Evolutionary conservation across 2,888 invertebrate genomes (phyloP).

Genomic region (Cremastinae sp.): DNA sequence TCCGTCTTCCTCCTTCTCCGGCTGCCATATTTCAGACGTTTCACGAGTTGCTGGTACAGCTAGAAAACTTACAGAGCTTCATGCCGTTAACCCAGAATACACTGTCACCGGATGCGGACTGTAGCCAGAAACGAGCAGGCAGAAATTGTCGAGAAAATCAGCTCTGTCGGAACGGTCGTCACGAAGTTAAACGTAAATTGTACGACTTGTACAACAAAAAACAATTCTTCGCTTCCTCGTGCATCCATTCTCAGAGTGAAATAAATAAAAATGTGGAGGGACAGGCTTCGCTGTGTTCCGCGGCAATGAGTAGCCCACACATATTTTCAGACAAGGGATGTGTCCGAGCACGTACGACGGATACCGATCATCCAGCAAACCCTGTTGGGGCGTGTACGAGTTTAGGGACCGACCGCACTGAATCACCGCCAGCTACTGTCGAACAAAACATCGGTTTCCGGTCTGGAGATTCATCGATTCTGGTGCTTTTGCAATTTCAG

Average conservation of each 20-base stretch:
- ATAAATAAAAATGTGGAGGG: conserved; percentile 1
- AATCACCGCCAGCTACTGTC: conserved; percentile 41
- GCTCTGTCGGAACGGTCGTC: conserved; percentile 33
- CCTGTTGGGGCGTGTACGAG: not conserved
- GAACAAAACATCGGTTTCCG: conserved; percentile 55
- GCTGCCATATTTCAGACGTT: conserved; percentile 44
- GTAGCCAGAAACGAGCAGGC: conserved; percentile 36
- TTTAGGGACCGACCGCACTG: conserved; percentile 13
- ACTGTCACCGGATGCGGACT: conserved; percentile 26
- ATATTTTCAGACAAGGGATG: conserved; percentile 26
- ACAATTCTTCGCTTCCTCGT: not conserved
- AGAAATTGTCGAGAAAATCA: conserved; percentile 30
- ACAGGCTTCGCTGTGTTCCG: not conserved
- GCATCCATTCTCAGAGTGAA: not conserved
- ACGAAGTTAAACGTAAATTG: conserved; percentile 12
- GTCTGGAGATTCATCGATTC: conserved; percentile 52
- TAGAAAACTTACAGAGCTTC: conserved; percentile 31
- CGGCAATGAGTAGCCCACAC: conserved; percentile 26
- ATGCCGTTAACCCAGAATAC: conserved; percentile 22
- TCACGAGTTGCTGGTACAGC: conserved; percentile 25
- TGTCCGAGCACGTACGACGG: conserved; percentile 25
- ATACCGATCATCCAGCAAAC: conserved; percentile 10
- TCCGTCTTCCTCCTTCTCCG: conserved; percentile 48
- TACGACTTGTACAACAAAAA: not conserved
- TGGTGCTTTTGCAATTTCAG: conserved; percentile 43